Conservation (phyloP, 2,888 invertebrate genomes). For the Drosophila putrida region DNA sequence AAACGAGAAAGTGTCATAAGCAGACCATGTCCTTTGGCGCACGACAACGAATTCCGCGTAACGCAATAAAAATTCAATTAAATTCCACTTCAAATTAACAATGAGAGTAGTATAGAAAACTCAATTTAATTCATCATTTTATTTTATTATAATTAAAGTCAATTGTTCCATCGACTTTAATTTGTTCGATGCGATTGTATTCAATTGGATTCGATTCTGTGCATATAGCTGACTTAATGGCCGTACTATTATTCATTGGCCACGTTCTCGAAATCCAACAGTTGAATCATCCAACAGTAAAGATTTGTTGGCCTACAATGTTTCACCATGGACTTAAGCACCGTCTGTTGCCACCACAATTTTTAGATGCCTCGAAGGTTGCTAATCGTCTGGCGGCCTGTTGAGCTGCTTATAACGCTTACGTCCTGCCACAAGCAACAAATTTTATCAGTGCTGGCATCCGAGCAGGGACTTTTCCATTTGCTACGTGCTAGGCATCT, state of each 20-base stretch:
- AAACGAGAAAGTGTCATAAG: conserved; percentile 37
- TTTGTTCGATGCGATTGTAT: conserved; percentile 5
- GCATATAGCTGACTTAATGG: conserved; percentile 55
- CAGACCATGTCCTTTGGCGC: conserved; percentile 15
- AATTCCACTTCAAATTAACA: conserved; percentile 27
- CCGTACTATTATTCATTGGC: conserved; percentile 39
- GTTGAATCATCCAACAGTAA: conserved; percentile 28
- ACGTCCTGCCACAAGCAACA: conserved; percentile 49
- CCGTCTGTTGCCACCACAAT: conserved; percentile 1
- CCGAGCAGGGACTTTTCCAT: conserved; percentile 29
- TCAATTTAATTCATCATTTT: conserved; percentile 64
- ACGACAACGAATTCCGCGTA: conserved; percentile 1
- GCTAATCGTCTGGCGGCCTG: conserved; percentile 26
- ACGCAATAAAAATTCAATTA: conserved; percentile 50
- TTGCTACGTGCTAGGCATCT: conserved; percentile 18
- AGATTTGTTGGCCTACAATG: conserved; percentile 19
- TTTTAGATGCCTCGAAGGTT: neutral
- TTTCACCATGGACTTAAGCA: conserved; percentile 17
- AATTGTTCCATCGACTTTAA: too few relatives aligned
- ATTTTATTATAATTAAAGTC: too few relatives aligned
- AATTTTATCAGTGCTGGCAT: conserved; percentile 58
- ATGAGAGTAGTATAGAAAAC: conserved; percentile 27
- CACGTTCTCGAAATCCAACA: conserved; percentile 11
- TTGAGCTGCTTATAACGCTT: conserved; percentile 64
- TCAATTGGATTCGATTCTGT: conserved; percentile 12